These are phyloP conservation scores for Esox lucius DNA, from an alignment of 2,797 vertebrate species.

Conservation along the genomic window DNA sequence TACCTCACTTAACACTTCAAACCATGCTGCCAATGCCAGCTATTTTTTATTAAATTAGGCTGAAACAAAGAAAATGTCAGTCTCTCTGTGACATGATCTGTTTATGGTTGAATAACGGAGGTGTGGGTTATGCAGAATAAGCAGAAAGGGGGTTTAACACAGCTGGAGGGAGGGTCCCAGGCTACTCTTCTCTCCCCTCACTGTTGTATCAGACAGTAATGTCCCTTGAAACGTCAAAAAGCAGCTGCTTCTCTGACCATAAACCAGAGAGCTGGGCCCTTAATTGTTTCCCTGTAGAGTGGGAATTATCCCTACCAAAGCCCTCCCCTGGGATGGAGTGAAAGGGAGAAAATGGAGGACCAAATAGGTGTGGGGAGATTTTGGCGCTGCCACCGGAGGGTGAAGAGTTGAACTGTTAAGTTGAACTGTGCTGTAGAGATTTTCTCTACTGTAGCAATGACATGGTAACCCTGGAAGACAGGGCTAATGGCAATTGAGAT, in stretches of 20 bases:
- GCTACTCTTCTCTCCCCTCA: conserved; percentile 45
- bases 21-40: conserved; percentile 50
- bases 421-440: conserved; percentile 38
- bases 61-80: neutral
- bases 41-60: conserved; percentile 33
- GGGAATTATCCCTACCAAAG: conserved; percentile 66
- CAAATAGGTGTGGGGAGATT: conserved; percentile 48
- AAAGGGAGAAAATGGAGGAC: conserved; percentile 22
- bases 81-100: conserved; percentile 50
- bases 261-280: conserved; percentile 70
- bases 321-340: conserved; percentile 51
- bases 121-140: conserved; percentile 64
- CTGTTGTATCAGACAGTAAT: conserved; percentile 70
- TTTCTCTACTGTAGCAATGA: conserved; percentile 30
- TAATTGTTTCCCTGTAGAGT: conserved; percentile 72
- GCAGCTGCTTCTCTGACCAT: conserved; percentile 79
- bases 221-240: conserved; percentile 70
- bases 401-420: conserved; percentile 63
- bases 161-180: conserved; percentile 41
- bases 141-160: conserved; percentile 58
- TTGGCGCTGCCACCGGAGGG: conserved; percentile 63
- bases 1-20: conserved; percentile 53
- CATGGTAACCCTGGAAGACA: neutral
- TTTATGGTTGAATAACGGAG: conserved; percentile 62
- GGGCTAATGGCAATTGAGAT: neutral